A percentile compares a stretch with the other conserved stretches of the same genome.
phyloP scores from a whole-genome alignment of 2,888 invertebrate genomes.

The Dasysyrphus tricinctus region DNA sequence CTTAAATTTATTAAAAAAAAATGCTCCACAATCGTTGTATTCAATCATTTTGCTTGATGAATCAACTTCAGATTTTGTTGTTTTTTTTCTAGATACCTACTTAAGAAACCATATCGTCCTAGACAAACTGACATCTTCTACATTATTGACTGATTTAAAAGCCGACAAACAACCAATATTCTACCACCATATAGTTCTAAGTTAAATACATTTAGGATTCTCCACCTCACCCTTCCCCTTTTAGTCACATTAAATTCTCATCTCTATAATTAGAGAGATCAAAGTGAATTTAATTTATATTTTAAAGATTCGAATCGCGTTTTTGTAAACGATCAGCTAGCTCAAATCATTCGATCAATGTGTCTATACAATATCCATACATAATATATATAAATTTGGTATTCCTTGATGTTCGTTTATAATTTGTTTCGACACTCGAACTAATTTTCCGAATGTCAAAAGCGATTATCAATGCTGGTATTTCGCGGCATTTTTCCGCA shows the following conservation, averaged over 20 bases:
- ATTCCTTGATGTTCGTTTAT: constrained; percentile 58
- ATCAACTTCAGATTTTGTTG: neutral
- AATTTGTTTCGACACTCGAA: constrained; percentile 71
- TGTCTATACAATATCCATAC: neutral
- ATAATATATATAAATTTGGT: constrained; percentile 25
- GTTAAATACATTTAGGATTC: constrained; percentile 9
- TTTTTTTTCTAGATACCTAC: neutral
- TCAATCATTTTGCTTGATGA: constrained; percentile 9
- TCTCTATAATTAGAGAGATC: constrained; percentile 42
- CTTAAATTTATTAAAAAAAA: too few relatives aligned
- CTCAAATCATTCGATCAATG: constrained; percentile 7
- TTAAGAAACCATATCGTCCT: constrained; percentile 20
- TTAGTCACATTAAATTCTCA: constrained; percentile 21
- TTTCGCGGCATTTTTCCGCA: constrained; percentile 53
- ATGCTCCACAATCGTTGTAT: too few relatives aligned
- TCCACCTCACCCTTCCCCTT: too few relatives aligned
- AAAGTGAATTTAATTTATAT: constrained; percentile 42
- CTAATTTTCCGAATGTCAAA: constrained; percentile 73
- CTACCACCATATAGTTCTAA: neutral
- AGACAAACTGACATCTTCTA: constrained; percentile 26
- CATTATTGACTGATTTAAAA: constrained; percentile 20
- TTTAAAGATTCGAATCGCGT: constrained; percentile 32
- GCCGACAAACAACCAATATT: constrained; percentile 29
- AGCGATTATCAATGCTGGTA: constrained; percentile 60
- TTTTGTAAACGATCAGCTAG: constrained; percentile 22